phyloP scores from a whole-genome alignment of 1,140 invertebrate species.

The Drosophila pallidifrons region DNA sequence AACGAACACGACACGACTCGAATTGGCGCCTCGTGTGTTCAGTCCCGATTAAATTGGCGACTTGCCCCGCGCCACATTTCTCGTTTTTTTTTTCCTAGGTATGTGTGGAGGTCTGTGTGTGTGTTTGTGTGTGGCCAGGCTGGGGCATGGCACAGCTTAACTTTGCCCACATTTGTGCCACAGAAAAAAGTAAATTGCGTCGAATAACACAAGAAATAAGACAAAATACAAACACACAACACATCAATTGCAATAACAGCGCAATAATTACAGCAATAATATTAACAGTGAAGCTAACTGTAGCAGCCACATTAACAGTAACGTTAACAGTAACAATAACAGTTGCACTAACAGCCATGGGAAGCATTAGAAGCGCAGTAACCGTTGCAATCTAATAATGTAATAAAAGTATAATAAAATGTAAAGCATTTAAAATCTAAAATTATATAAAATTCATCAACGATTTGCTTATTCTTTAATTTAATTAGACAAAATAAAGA shows the following conservation, averaged over 20 bases:
- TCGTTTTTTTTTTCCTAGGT: too few relatives aligned
- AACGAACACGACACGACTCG: constrained; percentile 21
- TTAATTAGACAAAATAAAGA: too few relatives aligned
- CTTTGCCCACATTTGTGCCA: constrained; percentile 4
- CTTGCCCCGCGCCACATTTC: neutral
- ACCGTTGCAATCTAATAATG: neutral
- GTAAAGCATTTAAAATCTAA: too few relatives aligned
- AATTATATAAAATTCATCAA: too few relatives aligned
- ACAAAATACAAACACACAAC: constrained; percentile 2
- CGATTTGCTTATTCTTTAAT: too few relatives aligned
- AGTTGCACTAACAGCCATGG: neutral
- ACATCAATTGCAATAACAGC: constrained; percentile 9
- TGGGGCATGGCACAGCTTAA: neutral
- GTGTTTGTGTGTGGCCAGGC: neutral
- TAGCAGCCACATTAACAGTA: neutral
- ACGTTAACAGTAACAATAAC: neutral
- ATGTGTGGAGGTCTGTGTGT: too few relatives aligned
- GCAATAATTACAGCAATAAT: constrained; percentile 1
- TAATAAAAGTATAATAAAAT: too few relatives aligned
- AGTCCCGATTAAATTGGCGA: constrained; percentile 1
- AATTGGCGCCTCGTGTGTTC: constrained; percentile 9
- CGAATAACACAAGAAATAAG: neutral
- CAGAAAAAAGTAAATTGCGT: constrained; percentile 15
- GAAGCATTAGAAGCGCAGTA: neutral
- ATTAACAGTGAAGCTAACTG: neutral